phyloP scores from a whole-genome alignment of 2,797 vertebrate species.

The Crax fasciolata region DNA sequence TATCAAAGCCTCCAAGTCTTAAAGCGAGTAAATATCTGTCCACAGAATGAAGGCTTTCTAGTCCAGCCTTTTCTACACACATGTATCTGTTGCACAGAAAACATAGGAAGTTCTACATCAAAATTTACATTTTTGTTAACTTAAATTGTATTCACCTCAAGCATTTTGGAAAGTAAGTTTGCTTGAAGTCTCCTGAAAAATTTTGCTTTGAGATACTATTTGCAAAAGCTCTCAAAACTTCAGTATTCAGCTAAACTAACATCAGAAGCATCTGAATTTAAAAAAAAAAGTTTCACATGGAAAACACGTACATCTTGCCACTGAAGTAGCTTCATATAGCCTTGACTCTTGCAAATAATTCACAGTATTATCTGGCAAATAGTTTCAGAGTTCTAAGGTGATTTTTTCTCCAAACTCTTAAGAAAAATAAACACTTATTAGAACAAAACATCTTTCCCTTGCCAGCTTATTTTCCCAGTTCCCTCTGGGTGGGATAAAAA shows the following conservation, averaged over 20 bases:
- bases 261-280: neutral
- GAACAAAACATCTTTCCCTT: neutral
- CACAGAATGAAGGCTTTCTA: neutral
- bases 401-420: neutral
- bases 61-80: neutral
- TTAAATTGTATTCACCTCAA: neutral
- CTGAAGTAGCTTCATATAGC: neutral
- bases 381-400: neutral
- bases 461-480: neutral
- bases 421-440: neutral
- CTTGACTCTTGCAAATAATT: neutral
- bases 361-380: neutral
- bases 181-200: neutral
- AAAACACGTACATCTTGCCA: neutral
- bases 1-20: neutral
- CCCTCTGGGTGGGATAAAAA: neutral
- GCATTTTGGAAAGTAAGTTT: neutral
- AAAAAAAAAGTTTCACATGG: neutral
- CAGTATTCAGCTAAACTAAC: neutral
- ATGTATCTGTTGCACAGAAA: neutral
- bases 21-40: neutral
- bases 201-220: neutral
- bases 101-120: neutral
- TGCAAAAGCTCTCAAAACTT: neutral
- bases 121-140: conserved; percentile 14